Evolutionary conservation across 35 echinoderm and acorn worm species (phyloP).

Genomic region (Strongylocentrotus purpuratus): DNA sequence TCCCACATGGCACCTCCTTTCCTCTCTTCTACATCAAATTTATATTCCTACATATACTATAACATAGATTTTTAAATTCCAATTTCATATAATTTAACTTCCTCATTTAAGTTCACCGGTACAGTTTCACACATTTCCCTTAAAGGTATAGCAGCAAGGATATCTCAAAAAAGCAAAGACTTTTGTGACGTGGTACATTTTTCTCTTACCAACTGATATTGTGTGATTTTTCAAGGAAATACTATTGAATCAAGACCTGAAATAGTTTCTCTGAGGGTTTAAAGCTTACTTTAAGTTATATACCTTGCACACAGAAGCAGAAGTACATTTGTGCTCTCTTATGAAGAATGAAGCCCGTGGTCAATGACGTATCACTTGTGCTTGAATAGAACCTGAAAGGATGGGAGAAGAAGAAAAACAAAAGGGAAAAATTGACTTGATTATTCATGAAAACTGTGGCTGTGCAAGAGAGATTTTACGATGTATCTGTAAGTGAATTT

Average conservation of each 20-base stretch:
- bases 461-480: not conserved
- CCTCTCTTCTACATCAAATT: too few species aligned
- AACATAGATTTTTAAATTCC: too few species aligned
- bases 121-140: not conserved
- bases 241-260: not conserved
- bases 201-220: too few species aligned
- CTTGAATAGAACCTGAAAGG: constrained; percentile 41
- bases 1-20: too few species aligned
- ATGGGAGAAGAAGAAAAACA: not conserved
- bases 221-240: too few species aligned
- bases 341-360: not conserved
- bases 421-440: not conserved
- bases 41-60: too few species aligned
- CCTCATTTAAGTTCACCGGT: too few species aligned
- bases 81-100: too few species aligned
- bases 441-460: too few species aligned
- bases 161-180: not conserved
- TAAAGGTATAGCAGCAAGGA: not conserved
- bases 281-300: not conserved
- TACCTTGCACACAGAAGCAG: not conserved
- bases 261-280: not conserved
- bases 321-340: not conserved
- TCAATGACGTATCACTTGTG: constrained; percentile 48
- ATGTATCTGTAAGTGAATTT: not conserved
- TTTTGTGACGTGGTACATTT: not conserved